Evolutionary conservation across 2,797 vertebrate species (phyloP).

Genomic region (Sebastes paucispinis): DNA sequence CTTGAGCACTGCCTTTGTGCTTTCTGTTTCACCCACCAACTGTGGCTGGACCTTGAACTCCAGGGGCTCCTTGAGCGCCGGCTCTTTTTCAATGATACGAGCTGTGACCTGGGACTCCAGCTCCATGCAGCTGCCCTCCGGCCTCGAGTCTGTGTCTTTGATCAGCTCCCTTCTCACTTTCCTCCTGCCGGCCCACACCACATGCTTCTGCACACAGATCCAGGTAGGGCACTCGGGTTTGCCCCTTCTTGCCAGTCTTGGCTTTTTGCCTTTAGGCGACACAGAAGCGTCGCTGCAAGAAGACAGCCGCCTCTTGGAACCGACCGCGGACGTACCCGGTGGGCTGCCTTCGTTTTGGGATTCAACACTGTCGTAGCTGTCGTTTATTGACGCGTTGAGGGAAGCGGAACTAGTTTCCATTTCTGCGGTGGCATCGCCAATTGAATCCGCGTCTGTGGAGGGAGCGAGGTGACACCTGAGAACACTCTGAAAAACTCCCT

Average conservation of each 20-base stretch:
- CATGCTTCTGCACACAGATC: constrained; percentile 81
- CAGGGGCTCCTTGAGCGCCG: constrained; percentile 73
- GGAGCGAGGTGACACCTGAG: constrained; percentile 78
- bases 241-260: constrained; percentile 34
- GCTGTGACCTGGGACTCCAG: constrained; percentile 86
- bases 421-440: constrained; percentile 14
- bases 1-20: constrained; percentile 66
- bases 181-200: constrained; percentile 88
- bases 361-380: constrained; percentile 46
- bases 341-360: constrained; percentile 30
- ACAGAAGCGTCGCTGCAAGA: constrained; percentile 30
- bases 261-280: constrained; percentile 65
- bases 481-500: constrained; percentile 76
- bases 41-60: constrained; percentile 76
- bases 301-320: constrained; percentile 73
- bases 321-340: neutral
- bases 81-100: constrained; percentile 75
- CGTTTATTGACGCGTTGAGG: constrained; percentile 48
- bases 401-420: constrained; percentile 50
- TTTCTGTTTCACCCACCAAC: constrained; percentile 72
- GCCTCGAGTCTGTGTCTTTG: constrained; percentile 65
- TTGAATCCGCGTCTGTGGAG: constrained; percentile 35
- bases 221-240: constrained; percentile 54
- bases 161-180: constrained; percentile 85
- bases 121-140: constrained; percentile 73